These are phyloP conservation scores for Pluvialis apricaria DNA, from an alignment of 2,113 vertebrate genomes.

Conservation along the genomic window DNA sequence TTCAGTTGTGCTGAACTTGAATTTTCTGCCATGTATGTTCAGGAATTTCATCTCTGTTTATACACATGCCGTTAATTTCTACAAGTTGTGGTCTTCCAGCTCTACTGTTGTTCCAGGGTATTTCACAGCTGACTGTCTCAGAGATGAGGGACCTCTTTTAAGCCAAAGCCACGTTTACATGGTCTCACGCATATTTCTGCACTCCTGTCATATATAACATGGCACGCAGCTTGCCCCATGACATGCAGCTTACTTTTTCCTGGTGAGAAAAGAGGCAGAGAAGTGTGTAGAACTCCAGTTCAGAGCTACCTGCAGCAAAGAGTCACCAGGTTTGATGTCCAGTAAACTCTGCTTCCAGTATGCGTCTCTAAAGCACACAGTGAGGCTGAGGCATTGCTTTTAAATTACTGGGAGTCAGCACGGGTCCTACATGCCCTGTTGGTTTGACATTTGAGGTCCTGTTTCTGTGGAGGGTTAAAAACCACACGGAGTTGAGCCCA, in stretches of 20 bases:
- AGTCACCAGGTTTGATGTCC: background rate
- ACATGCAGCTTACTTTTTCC: background rate
- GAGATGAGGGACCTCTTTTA: background rate
- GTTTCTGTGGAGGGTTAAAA: background rate
- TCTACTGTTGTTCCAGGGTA: background rate
- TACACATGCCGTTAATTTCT: background rate
- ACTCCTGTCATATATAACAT: background rate
- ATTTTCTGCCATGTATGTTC: background rate
- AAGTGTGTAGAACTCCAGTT: background rate
- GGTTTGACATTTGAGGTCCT: background rate
- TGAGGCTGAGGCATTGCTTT: background rate
- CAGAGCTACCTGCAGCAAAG: background rate
- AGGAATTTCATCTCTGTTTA: background rate
- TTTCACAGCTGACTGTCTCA: background rate
- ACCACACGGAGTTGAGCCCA: background rate
- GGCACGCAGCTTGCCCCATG: background rate
- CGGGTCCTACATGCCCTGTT: background rate
- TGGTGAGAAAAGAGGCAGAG: background rate
- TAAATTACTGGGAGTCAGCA: background rate
- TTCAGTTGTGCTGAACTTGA: background rate
- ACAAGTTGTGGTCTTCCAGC: background rate
- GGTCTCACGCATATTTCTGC: background rate
- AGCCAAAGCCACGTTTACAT: background rate
- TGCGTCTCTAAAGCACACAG: background rate
- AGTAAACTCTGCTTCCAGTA: background rate